A percentile compares a stretch with the other conserved stretches of the same genome.
phyloP scores from a whole-genome alignment of 2,797 vertebrate species.

The Falco columbarius region DNA sequence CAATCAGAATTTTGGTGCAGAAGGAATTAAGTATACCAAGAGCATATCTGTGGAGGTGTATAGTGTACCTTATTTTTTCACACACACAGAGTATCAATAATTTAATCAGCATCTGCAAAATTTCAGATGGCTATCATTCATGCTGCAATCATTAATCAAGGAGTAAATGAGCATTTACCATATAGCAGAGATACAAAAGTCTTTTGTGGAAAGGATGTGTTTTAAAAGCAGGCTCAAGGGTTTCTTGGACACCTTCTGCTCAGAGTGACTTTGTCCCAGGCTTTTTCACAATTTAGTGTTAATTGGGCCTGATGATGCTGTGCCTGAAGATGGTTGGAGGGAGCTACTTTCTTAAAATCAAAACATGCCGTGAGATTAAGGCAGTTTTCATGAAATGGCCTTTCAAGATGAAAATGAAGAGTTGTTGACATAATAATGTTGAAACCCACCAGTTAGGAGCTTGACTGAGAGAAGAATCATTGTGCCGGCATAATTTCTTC shows the following conservation, averaged over 20 bases:
- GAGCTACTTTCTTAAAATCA: background rate
- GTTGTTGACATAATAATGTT: background rate
- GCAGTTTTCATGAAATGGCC: background rate
- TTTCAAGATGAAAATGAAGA: slow-evolving; percentile 2
- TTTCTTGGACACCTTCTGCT: background rate
- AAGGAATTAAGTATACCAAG: background rate
- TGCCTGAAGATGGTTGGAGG: background rate
- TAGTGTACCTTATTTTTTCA: background rate
- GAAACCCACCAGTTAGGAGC: background rate
- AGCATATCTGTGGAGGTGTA: background rate
- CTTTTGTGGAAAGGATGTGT: background rate
- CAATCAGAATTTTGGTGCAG: background rate
- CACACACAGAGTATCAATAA: background rate
- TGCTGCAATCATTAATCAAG: background rate
- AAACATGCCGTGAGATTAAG: background rate
- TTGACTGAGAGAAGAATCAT: background rate
- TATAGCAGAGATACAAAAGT: background rate
- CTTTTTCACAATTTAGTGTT: background rate
- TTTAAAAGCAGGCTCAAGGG: background rate
- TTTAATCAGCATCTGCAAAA: background rate
- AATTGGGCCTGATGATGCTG: background rate
- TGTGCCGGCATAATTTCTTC: background rate
- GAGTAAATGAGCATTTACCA: background rate
- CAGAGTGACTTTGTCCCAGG: background rate
- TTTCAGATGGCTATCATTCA: background rate